Conservation (phyloP, 2,797 vertebrate species). For the Picus viridis region DNA sequence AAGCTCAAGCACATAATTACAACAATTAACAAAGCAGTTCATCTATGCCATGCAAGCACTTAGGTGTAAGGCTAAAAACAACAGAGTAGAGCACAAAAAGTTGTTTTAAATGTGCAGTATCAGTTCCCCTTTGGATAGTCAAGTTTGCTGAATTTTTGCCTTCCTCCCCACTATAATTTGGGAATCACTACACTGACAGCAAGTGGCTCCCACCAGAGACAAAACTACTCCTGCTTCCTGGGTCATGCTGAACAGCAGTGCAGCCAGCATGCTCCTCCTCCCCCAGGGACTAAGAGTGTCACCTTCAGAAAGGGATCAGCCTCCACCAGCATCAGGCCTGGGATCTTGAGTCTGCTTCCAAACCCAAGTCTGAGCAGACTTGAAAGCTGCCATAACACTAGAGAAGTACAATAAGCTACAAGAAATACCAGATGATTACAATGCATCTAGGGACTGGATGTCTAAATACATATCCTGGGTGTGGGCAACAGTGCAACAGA, state of each 20-base stretch:
- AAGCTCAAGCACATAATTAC: conserved; percentile 89
- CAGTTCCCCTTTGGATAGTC: conserved; percentile 23
- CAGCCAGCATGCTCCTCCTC: conserved; percentile 27
- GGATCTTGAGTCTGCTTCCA: conserved; percentile 41
- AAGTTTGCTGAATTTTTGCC: not conserved
- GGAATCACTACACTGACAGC: not conserved
- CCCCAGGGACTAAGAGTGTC: conserved; percentile 15
- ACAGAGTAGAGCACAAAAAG: conserved; percentile 75
- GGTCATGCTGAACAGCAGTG: conserved; percentile 15
- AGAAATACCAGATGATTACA: conserved; percentile 7
- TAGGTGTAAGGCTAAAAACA: conserved; percentile 82
- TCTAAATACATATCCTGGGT: not conserved
- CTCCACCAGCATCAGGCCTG: conserved; percentile 1
- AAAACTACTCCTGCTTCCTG: conserved; percentile 13
- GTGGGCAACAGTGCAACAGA: conserved; percentile 54
- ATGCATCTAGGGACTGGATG: not conserved
- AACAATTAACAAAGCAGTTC: conserved; percentile 82
- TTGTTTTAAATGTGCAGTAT: conserved; percentile 84
- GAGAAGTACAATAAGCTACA: conserved; percentile 17
- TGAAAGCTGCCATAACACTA: conserved; percentile 23
- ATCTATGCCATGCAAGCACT: conserved; percentile 92
- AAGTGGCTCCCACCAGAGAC: not conserved
- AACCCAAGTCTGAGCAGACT: conserved; percentile 30
- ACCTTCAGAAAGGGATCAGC: conserved; percentile 37
- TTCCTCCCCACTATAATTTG: not conserved